These are phyloP conservation scores for Isoperla grammatica DNA, from an alignment of 2,888 invertebrate genomes.

Conservation along the genomic window DNA sequence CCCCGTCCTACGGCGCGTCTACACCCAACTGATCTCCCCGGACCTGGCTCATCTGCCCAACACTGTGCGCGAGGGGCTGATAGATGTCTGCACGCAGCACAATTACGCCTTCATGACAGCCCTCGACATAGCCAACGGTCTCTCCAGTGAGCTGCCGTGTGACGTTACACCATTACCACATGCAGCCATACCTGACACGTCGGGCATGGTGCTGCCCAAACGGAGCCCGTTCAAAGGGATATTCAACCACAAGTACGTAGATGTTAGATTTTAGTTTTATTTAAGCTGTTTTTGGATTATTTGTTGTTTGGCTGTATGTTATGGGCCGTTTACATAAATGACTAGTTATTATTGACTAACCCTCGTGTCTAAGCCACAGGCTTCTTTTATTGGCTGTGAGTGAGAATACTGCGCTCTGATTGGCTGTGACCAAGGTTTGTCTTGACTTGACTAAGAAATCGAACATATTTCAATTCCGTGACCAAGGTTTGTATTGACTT, in stretches of 20 bases:
- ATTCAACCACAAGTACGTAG: slow-evolving; percentile 9
- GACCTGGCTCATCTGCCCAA: neutral
- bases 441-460: too few species aligned
- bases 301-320: neutral
- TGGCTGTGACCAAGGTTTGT: too few species aligned
- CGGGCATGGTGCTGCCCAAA: slow-evolving; percentile 10
- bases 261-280: too few species aligned
- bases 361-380: too few species aligned
- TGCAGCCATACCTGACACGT: slow-evolving; percentile 2
- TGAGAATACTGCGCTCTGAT: too few species aligned
- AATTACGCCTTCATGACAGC: slow-evolving; percentile 10
- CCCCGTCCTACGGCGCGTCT: neutral
- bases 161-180: neutral
- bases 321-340: too few species aligned
- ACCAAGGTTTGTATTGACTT: neutral
- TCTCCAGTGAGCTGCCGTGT: slow-evolving; percentile 2
- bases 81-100: neutral
- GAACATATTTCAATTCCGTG: too few species aligned
- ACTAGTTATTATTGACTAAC: too few species aligned
- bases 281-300: neutral
- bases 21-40: neutral
- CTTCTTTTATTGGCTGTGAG: too few species aligned
- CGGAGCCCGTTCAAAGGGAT: slow-evolving; percentile 1
- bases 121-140: neutral
- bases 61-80: slow-evolving; percentile 3